Percentiles rank a stretch among this genome's conserved stretches.
These are phyloP conservation scores for Coboldia fuscipes DNA, from an alignment of 1,140 invertebrate species.

Conservation along the genomic window DNA sequence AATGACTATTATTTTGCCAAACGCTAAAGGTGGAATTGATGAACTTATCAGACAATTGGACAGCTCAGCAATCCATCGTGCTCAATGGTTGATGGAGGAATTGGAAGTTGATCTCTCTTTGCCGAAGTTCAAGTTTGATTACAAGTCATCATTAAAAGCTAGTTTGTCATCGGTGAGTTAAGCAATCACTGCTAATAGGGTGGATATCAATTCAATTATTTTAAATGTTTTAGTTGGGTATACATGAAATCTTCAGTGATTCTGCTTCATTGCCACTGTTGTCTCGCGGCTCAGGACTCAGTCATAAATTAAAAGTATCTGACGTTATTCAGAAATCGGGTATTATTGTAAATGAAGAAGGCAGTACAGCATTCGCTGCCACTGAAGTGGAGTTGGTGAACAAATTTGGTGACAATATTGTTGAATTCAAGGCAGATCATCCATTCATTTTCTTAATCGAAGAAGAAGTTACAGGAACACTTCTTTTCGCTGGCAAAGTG, in stretches of 20 bases:
- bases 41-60: constrained; percentile 32
- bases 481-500: constrained; percentile 50
- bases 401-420: constrained; percentile 34
- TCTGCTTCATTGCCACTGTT: constrained; percentile 43
- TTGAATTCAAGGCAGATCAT: constrained; percentile 39
- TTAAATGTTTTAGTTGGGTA: constrained; percentile 31
- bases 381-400: constrained; percentile 30
- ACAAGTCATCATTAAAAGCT: constrained; percentile 33
- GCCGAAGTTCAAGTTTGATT: constrained; percentile 59
- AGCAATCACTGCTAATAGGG: neutral
- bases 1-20: constrained; percentile 49
- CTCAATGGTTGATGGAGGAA: constrained; percentile 32
- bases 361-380: constrained; percentile 50
- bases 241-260: constrained; percentile 42
- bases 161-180: constrained; percentile 34
- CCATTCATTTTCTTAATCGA: constrained; percentile 66
- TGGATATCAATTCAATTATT: neutral
- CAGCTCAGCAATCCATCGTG: constrained; percentile 26
- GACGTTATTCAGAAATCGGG: constrained; percentile 60
- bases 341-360: constrained; percentile 66
- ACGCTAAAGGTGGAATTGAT: constrained; percentile 31
- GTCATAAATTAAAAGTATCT: constrained; percentile 34
- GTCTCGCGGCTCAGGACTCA: constrained; percentile 24
- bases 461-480: constrained; percentile 41
- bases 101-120: constrained; percentile 35